These are phyloP conservation scores for Andrena fulva DNA, from an alignment of 2,888 invertebrate species.

Conservation along the genomic window DNA sequence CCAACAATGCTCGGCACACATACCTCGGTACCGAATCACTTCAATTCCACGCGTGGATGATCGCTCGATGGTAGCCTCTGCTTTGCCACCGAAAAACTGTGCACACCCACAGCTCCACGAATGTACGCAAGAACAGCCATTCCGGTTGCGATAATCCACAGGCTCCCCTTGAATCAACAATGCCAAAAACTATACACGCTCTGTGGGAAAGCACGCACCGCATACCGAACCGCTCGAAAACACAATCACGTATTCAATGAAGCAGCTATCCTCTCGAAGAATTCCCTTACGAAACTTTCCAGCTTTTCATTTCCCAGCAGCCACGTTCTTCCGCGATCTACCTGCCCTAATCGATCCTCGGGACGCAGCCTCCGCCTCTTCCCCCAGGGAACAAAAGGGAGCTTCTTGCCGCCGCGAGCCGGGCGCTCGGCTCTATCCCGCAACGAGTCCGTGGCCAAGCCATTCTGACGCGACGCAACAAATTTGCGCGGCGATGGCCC, in stretches of 20 bases:
- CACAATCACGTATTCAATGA: conserved; percentile 3
- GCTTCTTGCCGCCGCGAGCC: background rate
- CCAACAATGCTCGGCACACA: background rate
- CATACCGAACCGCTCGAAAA: too few species aligned
- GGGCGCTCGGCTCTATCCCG: conserved; percentile 12
- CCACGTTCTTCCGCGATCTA: background rate
- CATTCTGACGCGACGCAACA: conserved; percentile 36
- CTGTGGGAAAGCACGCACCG: too few species aligned
- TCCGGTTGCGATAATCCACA: too few species aligned
- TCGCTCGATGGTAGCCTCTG: too few species aligned
- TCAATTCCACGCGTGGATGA: too few species aligned
- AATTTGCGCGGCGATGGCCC: conserved; percentile 53
- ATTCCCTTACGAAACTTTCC: conserved; percentile 3
- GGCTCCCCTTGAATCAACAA: too few species aligned
- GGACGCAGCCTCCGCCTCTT: background rate
- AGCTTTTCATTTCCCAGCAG: background rate
- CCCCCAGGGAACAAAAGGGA: background rate
- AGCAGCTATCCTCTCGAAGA: background rate
- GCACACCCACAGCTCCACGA: too few species aligned
- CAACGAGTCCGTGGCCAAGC: background rate
- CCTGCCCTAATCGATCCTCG: background rate
- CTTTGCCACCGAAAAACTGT: too few species aligned
- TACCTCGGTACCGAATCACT: too few species aligned
- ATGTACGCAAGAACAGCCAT: too few species aligned
- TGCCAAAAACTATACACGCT: too few species aligned